Evolutionary conservation across 2,888 invertebrate genomes (phyloP).

Genomic region (Hanleya hanleyi): DNA sequence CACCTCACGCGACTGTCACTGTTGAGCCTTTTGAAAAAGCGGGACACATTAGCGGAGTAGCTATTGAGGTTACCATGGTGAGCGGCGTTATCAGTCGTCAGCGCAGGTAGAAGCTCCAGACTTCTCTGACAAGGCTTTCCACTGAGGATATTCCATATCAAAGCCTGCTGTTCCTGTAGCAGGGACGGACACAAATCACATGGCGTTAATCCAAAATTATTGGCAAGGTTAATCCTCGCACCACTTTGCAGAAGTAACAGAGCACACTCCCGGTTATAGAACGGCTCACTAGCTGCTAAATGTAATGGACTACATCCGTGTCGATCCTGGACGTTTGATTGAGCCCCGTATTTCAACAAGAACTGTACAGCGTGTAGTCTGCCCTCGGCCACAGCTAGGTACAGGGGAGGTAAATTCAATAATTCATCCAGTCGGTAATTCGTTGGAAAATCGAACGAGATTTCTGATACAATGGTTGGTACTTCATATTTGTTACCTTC

Average conservation of each 20-base stretch:
- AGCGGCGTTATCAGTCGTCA: conserved; percentile 7
- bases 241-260: conserved; percentile 76
- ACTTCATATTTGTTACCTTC: not conserved
- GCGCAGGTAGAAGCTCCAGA: not conserved
- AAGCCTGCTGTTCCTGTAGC: conserved; percentile 75
- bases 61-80: conserved; percentile 14
- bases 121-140: not conserved
- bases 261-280: conserved; percentile 76
- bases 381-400: conserved; percentile 77
- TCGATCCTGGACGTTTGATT: conserved; percentile 75
- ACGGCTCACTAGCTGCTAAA: conserved; percentile 77
- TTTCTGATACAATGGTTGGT: conserved; percentile 2
- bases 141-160: conserved; percentile 72
- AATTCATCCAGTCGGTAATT: conserved; percentile 76
- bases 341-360: conserved; percentile 77
- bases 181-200: conserved; percentile 76
- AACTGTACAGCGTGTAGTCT: conserved; percentile 76
- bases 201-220: conserved; percentile 76
- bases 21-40: conserved; percentile 42
- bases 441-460: conserved; percentile 46
- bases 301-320: conserved; percentile 78
- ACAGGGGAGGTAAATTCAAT: conserved; percentile 78
- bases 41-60: conserved; percentile 38
- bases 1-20: conserved; percentile 33
- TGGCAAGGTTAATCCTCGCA: conserved; percentile 73